Evolutionary conservation across 2,113 vertebrate species (phyloP).

Genomic region (Leucosticte australis): DNA sequence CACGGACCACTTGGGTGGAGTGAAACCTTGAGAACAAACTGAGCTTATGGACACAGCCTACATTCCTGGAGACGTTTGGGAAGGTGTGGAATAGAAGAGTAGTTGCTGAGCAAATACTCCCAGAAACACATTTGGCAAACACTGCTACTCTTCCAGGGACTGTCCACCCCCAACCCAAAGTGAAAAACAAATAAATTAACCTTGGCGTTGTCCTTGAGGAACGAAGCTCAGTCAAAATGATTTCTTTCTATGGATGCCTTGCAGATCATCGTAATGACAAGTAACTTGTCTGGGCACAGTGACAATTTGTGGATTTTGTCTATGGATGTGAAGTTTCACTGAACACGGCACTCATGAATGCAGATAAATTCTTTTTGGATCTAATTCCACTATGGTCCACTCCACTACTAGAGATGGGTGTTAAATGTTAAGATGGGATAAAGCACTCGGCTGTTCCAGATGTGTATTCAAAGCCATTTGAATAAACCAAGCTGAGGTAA

Average conservation of each 20-base stretch:
- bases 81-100: not conserved
- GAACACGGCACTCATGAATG: slow-evolving; percentile 8
- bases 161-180: slow-evolving; percentile 56
- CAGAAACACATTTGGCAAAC: slow-evolving; percentile 10
- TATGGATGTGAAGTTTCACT: slow-evolving; percentile 57
- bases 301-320: slow-evolving; percentile 68
- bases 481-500: slow-evolving; percentile 2
- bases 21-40: not conserved
- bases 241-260: slow-evolving; percentile 57
- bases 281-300: slow-evolving; percentile 72
- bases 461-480: slow-evolving; percentile 15
- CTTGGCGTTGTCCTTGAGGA: slow-evolving; percentile 72
- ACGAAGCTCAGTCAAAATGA: slow-evolving; percentile 63
- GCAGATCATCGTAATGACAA: slow-evolving; percentile 60
- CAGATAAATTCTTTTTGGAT: slow-evolving; percentile 50
- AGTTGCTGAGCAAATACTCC: not conserved
- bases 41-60: not conserved
- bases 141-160: slow-evolving; percentile 42
- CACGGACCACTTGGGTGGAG: not conserved
- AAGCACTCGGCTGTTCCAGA: slow-evolving; percentile 1
- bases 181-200: slow-evolving; percentile 69
- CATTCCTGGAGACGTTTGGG: not conserved
- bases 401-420: slow-evolving; percentile 15
- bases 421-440: not conserved
- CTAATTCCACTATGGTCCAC: slow-evolving; percentile 18